Conservation (phyloP, 1,140 invertebrate species). For the Triops cancriformis region DNA sequence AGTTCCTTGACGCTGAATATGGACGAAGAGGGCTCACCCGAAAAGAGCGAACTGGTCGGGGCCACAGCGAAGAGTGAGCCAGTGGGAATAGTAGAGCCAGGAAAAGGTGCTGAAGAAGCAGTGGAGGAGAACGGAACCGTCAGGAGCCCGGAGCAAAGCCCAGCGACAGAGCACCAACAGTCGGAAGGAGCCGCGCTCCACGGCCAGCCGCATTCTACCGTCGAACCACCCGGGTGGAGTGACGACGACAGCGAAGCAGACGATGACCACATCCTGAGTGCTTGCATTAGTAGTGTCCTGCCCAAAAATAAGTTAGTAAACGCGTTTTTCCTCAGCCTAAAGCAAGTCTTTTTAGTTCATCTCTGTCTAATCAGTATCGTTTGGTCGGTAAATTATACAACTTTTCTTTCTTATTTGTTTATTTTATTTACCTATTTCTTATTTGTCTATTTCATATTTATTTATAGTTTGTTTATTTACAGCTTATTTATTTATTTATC, state of each 20-base stretch:
- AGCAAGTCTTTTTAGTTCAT: background rate
- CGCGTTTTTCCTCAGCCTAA: background rate
- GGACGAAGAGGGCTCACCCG: background rate
- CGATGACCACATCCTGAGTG: constrained; percentile 58
- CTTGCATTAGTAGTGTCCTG: constrained; percentile 68
- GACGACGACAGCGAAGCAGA: constrained; percentile 35
- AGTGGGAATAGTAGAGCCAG: background rate
- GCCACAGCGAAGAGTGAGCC: background rate
- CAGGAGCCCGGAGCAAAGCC: too few relatives aligned
- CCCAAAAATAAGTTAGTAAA: background rate
- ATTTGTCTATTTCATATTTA: background rate
- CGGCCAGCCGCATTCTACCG: background rate
- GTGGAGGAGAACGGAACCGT: background rate
- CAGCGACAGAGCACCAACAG: background rate
- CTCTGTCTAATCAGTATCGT: too few relatives aligned
- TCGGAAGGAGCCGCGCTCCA: background rate
- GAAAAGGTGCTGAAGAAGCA: background rate
- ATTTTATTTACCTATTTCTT: background rate
- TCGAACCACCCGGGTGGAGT: background rate
- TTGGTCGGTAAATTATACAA: too few relatives aligned
- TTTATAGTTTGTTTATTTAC: background rate
- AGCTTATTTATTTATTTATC: too few relatives aligned
- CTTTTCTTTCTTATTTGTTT: background rate
- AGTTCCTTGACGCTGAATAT: constrained; percentile 17
- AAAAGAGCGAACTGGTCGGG: background rate